These are phyloP conservation scores for Agrochola lota DNA, from an alignment of 2,888 invertebrate species.

Conservation along the genomic window DNA sequence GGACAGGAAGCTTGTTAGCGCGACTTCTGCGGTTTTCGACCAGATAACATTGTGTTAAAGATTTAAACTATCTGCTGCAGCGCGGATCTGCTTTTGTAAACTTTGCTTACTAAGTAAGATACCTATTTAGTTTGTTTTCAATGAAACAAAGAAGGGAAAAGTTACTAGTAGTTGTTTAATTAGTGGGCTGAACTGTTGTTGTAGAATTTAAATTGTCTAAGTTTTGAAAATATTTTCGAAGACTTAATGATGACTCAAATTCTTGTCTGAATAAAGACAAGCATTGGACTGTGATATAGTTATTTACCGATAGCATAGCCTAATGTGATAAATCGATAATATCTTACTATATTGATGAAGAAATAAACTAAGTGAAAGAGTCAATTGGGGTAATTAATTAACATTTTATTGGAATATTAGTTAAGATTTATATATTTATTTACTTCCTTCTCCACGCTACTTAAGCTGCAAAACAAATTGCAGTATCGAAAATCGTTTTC, in stretches of 20 bases:
- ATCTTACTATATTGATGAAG: neutral
- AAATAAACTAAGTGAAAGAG: neutral
- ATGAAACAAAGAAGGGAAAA: slow-evolving; percentile 23
- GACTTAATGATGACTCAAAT: neutral
- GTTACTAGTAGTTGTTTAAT: slow-evolving; percentile 18
- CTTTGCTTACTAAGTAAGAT: slow-evolving; percentile 44
- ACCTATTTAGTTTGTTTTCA: slow-evolving; percentile 11
- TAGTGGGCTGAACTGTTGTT: slow-evolving; percentile 5
- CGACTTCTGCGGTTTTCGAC: slow-evolving; percentile 82
- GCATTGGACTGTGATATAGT: neutral
- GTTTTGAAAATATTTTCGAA: neutral
- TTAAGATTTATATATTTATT: neutral
- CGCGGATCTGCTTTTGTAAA: slow-evolving; percentile 47
- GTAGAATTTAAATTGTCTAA: neutral
- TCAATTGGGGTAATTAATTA: slow-evolving; percentile 1
- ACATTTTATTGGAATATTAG: neutral
- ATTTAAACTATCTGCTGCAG: slow-evolving; percentile 77
- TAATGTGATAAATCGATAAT: neutral
- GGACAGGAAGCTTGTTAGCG: slow-evolving; percentile 84
- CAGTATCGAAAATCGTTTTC: slow-evolving; percentile 59
- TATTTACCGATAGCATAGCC: neutral
- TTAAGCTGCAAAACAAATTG: slow-evolving; percentile 24
- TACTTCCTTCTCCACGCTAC: too few species aligned
- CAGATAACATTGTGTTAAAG: slow-evolving; percentile 84
- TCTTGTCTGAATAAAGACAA: neutral